Evolutionary conservation across 2,113 vertebrate genomes (phyloP).

Genomic region (Benitochromis conjunctus): DNA sequence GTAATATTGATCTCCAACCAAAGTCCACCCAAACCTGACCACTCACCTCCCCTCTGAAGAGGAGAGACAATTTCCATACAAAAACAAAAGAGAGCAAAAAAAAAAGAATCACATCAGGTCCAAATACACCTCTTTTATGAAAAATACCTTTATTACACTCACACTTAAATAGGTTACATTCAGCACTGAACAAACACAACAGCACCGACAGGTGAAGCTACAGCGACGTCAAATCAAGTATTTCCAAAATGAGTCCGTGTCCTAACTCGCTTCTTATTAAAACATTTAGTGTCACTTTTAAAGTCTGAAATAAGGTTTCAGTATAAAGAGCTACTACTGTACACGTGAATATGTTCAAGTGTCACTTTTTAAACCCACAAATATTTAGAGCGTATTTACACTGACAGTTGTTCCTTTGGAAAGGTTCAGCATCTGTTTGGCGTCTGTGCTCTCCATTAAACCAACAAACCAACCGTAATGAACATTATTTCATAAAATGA

Average conservation of each 20-base stretch:
- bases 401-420: background rate
- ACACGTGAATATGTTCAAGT: background rate
- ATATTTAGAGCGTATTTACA: constrained; percentile 11
- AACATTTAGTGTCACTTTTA: background rate
- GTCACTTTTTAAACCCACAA: background rate
- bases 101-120: background rate
- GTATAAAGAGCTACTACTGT: constrained; percentile 30
- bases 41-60: background rate
- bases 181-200: constrained; percentile 25
- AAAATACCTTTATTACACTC: constrained; percentile 41
- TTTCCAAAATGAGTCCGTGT: background rate
- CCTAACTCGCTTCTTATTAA: background rate
- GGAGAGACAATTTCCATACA: background rate
- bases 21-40: background rate
- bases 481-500: background rate
- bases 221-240: background rate
- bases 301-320: background rate
- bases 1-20: background rate
- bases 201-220: constrained; percentile 11
- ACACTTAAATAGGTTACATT: constrained; percentile 2
- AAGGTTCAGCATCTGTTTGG: background rate
- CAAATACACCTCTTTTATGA: background rate
- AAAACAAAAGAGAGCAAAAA: background rate
- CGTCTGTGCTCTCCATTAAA: background rate
- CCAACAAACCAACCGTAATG: fast-evolving